Conservation (phyloP, 2,888 invertebrate genomes). For the Patella depressa region DNA sequence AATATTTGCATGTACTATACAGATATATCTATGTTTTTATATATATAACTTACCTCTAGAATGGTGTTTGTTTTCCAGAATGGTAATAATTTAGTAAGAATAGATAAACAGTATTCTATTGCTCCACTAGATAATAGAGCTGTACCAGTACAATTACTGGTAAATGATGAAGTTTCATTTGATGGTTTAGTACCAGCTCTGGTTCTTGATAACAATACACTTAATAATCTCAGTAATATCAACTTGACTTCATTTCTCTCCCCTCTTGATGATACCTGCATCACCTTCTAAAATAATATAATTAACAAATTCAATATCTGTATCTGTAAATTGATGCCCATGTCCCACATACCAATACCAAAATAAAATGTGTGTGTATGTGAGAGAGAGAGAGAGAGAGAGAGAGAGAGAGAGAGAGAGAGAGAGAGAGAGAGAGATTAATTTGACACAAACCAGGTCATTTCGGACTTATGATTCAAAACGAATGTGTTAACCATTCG, state of each 20-base stretch:
- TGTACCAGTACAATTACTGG: conserved; percentile 81
- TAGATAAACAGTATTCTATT: conserved; percentile 81
- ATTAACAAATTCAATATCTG: too few species aligned
- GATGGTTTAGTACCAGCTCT: conserved; percentile 67
- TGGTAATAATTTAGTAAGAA: conserved; percentile 79
- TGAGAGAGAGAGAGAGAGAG: too few species aligned
- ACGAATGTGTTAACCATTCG: too few species aligned
- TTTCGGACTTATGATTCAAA: too few species aligned
- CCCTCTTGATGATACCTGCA: neutral
- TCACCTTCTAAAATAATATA: conserved; percentile 11
- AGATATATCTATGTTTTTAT: too few species aligned
- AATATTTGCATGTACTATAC: too few species aligned
- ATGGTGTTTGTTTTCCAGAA: conserved; percentile 68
- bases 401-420: too few species aligned
- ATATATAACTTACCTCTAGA: conserved; percentile 65
- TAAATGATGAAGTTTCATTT: conserved; percentile 72
- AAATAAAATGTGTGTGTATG: too few species aligned
- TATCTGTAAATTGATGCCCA: too few species aligned
- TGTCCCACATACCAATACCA: too few species aligned
- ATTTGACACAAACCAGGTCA: too few species aligned
- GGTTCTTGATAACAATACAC: conserved; percentile 73
- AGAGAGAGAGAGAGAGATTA: too few species aligned
- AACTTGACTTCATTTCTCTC: conserved; percentile 81
- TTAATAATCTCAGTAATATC: conserved; percentile 88
- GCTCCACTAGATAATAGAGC: conserved; percentile 80